phyloP scores from a whole-genome alignment of 2,113 vertebrate species.

The Rostratula benghalensis region DNA sequence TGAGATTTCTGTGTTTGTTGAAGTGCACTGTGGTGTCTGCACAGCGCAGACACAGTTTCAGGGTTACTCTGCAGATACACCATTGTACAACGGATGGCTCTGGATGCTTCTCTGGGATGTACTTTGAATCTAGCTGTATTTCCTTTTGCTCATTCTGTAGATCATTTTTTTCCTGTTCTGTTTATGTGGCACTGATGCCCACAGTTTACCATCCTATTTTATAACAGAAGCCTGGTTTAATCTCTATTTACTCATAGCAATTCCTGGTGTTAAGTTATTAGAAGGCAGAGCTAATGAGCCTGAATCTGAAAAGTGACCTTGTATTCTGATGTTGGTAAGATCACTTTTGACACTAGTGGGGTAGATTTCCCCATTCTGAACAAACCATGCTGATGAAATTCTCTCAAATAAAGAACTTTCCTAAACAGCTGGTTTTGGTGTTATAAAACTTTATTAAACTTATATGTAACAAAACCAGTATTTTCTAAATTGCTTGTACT shows the following conservation, averaged over 20 bases:
- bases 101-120: not conserved
- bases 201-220: not conserved
- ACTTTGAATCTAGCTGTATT: not conserved
- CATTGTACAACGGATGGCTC: not conserved
- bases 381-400: not conserved
- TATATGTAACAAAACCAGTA: not conserved
- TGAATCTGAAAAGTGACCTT: not conserved
- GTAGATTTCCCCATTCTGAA: not conserved
- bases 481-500: not conserved
- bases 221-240: not conserved
- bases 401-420: constrained; percentile 36
- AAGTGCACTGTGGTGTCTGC: not conserved
- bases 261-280: not conserved
- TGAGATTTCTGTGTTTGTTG: not conserved
- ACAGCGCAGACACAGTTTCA: not conserved
- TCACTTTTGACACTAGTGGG: not conserved
- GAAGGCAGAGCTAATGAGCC: not conserved
- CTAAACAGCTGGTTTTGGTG: constrained; percentile 7
- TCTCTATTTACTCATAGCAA: not conserved
- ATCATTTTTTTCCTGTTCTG: not conserved
- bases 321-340: not conserved
- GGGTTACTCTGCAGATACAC: not conserved
- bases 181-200: not conserved
- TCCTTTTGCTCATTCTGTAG: not conserved
- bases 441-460: constrained; percentile 61